phyloP scores from a whole-genome alignment of 1,140 invertebrate genomes.

The Coptotermes formosanus region DNA sequence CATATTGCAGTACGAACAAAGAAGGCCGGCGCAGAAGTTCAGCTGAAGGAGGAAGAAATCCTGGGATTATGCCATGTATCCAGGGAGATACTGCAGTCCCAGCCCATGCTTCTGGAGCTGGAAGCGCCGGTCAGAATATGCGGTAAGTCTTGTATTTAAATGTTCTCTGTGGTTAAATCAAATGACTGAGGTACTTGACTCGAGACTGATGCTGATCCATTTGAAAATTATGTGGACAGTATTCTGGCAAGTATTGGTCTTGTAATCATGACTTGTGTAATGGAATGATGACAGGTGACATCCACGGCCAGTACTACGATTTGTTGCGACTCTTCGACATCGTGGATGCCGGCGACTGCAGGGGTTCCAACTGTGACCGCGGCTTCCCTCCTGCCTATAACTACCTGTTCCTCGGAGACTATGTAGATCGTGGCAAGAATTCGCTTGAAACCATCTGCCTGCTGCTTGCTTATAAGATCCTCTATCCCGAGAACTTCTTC shows the following conservation, averaged over 20 bases:
- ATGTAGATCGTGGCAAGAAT: constrained; percentile 49
- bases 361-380: neutral
- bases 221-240: too few relatives aligned
- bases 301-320: constrained; percentile 94
- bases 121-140: constrained; percentile 69
- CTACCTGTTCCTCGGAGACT: neutral
- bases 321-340: constrained; percentile 93
- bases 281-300: constrained; percentile 67
- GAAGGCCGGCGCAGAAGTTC: constrained; percentile 70
- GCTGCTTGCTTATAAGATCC: constrained; percentile 67
- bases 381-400: neutral
- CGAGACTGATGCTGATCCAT: too few relatives aligned
- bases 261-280: too few relatives aligned
- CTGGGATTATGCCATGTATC: constrained; percentile 62
- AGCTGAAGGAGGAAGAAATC: constrained; percentile 69
- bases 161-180: too few relatives aligned
- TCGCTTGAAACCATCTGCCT: constrained; percentile 61
- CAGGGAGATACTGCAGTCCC: constrained; percentile 67
- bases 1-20: constrained; percentile 58
- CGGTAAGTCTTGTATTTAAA: constrained; percentile 52
- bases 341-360: constrained; percentile 54
- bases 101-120: constrained; percentile 66
- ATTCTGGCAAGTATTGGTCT: too few relatives aligned
- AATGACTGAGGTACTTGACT: too few relatives aligned
- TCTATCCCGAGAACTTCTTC: constrained; percentile 71